Conservation (phyloP, 2,888 invertebrate genomes). For the Marasmarcha lunaedactyla region DNA sequence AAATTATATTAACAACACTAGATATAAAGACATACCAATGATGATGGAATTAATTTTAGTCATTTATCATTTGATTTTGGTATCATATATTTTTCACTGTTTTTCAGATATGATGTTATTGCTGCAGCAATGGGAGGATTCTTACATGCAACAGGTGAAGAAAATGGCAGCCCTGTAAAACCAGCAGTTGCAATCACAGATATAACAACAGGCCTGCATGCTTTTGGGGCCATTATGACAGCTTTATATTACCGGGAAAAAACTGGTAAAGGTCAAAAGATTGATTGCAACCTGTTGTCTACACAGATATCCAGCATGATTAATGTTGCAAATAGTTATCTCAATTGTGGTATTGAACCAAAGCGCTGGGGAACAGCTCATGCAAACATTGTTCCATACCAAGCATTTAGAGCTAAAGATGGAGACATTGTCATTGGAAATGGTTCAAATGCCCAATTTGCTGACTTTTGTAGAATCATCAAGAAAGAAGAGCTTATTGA, state of each 20-base stretch:
- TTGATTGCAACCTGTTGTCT: conserved; percentile 93
- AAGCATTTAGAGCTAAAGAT: conserved; percentile 86
- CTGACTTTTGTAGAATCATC: conserved; percentile 76
- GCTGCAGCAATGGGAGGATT: conserved; percentile 94
- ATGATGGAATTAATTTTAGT: too few species aligned
- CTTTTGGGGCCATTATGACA: conserved; percentile 94
- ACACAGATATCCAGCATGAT: conserved; percentile 91
- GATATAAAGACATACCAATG: too few species aligned
- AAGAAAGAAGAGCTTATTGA: conserved; percentile 69
- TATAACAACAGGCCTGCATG: conserved; percentile 92
- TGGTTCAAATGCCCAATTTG: conserved; percentile 87
- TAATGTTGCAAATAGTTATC: conserved; percentile 89
- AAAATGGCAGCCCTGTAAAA: conserved; percentile 87
- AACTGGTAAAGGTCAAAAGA: conserved; percentile 89
- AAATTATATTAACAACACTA: too few species aligned
- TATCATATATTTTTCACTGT: neutral
- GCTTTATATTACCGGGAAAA: conserved; percentile 82
- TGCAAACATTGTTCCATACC: conserved; percentile 94
- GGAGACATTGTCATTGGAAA: conserved; percentile 89
- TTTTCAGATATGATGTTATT: conserved; percentile 87
- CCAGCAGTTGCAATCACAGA: conserved; percentile 95
- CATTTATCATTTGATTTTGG: too few species aligned
- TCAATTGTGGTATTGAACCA: conserved; percentile 86
- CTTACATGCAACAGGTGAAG: conserved; percentile 89
- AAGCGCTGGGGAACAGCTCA: conserved; percentile 93